A percentile compares a stretch with the other conserved stretches of the same genome.
Evolutionary conservation across 2,888 invertebrate species (phyloP).

Genomic region (Hemistola chrysoprasaria): DNA sequence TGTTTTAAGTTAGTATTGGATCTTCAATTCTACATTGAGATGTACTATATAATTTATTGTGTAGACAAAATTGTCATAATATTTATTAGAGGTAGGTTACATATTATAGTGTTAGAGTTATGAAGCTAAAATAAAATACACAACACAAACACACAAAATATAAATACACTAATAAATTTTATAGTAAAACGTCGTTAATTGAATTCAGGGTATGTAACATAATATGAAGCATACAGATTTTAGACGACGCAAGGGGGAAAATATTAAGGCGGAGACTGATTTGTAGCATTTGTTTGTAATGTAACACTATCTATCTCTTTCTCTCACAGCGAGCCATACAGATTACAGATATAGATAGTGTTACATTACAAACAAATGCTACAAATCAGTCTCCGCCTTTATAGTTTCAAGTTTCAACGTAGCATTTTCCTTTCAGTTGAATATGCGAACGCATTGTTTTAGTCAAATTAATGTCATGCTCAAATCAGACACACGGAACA

Average conservation of each 20-base stretch:
- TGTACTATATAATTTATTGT: no score
- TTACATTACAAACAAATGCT: no score
- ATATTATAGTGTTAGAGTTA: background rate
- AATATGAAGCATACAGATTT: background rate
- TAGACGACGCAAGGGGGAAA: background rate
- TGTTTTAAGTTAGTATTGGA: no score
- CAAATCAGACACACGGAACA: conserved; percentile 44
- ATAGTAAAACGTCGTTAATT: background rate
- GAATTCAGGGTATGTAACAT: background rate
- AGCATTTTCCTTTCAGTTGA: conserved; percentile 6
- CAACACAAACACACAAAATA: conserved; percentile 3
- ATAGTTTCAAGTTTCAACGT: background rate
- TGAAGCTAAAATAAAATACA: conserved; percentile 10
- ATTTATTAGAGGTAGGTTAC: background rate
- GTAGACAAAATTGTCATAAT: conserved; percentile 6
- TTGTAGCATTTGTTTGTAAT: no score
- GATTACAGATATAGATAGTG: no score
- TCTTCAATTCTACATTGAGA: no score
- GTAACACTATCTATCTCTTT: no score
- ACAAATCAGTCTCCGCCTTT: no score
- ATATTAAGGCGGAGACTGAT: no score
- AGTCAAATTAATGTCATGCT: conserved; percentile 24
- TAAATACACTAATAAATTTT: conserved; percentile 6
- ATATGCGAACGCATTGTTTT: conserved; percentile 27
- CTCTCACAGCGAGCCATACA: conserved; percentile 1